A percentile compares a stretch with the other conserved stretches of the same genome.
Evolutionary conservation across 2,888 invertebrate species (phyloP).

Genomic region (Fragum fragum): DNA sequence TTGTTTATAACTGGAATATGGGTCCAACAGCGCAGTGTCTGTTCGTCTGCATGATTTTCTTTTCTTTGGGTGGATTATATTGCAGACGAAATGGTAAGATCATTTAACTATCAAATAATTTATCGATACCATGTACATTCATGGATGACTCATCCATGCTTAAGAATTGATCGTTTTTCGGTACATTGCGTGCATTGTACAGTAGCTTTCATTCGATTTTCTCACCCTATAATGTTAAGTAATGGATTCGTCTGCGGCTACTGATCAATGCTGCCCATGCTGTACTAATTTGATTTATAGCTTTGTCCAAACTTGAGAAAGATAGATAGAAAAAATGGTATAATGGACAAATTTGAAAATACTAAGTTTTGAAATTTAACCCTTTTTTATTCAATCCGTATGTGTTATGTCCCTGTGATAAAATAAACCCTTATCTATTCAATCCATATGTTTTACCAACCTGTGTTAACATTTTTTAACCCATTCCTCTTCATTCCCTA

Average conservation of each 20-base stretch:
- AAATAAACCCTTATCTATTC: too few relatives aligned
- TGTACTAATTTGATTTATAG: too few relatives aligned
- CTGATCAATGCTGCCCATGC: background rate
- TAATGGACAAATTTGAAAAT: too few relatives aligned
- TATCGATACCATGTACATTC: constrained; percentile 35
- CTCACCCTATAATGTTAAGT: background rate
- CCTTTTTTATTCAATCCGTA: too few relatives aligned
- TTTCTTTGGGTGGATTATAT: constrained; percentile 22
- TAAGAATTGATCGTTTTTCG: constrained; percentile 20
- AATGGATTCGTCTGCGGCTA: background rate
- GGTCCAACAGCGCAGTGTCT: constrained; percentile 22
- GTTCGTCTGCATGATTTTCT: constrained; percentile 30
- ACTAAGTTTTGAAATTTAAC: too few relatives aligned
- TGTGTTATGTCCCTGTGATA: too few relatives aligned
- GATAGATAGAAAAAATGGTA: too few relatives aligned
- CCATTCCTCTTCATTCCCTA: too few relatives aligned
- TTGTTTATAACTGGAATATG: constrained; percentile 33
- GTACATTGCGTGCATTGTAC: constrained; percentile 16
- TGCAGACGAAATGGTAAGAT: constrained; percentile 47
- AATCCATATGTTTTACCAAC: too few relatives aligned
- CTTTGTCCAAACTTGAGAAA: too few relatives aligned
- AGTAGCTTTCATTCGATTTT: constrained; percentile 1
- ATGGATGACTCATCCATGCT: constrained; percentile 44
- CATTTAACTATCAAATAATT: background rate
- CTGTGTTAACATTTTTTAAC: too few relatives aligned